A percentile compares a stretch with the other conserved stretches of the same genome.
These are phyloP conservation scores for Tetanocera ferruginea DNA, from an alignment of 2,888 invertebrate species.

Conservation along the genomic window DNA sequence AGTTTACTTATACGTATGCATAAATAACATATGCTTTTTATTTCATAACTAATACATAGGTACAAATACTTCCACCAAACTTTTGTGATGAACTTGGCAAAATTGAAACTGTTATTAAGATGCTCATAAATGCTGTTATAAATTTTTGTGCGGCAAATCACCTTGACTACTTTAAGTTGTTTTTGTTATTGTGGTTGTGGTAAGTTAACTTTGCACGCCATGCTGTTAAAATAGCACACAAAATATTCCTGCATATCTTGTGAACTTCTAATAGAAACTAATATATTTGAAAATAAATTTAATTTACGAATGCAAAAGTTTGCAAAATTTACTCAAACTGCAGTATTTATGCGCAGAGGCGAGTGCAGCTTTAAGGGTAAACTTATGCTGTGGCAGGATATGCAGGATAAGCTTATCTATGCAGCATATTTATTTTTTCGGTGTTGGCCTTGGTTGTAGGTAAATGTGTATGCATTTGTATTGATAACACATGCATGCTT, in stretches of 20 bases:
- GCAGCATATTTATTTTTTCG: constrained; percentile 1
- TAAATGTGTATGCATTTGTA: neutral
- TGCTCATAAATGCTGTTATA: too few relatives aligned
- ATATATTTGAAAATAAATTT: constrained; percentile 9
- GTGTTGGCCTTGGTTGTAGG: neutral
- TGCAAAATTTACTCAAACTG: neutral
- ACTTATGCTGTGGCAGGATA: neutral
- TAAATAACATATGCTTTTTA: too few relatives aligned
- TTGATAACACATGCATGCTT: neutral
- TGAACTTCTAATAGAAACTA: neutral
- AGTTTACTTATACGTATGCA: too few relatives aligned
- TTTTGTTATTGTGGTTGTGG: too few relatives aligned
- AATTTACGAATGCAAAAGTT: constrained; percentile 7
- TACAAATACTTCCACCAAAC: too few relatives aligned
- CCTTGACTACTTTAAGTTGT: too few relatives aligned
- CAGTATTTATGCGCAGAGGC: neutral
- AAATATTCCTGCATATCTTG: neutral
- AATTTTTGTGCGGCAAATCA: too few relatives aligned
- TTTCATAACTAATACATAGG: too few relatives aligned
- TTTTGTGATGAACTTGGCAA: too few relatives aligned
- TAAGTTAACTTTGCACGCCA: too few relatives aligned
- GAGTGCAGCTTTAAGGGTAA: neutral
- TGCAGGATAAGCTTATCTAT: neutral
- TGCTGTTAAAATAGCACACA: too few relatives aligned
- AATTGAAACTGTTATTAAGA: too few relatives aligned